Evolutionary conservation across 2,113 vertebrate genomes (phyloP).

Genomic region (Genyomyrus donnyi): DNA sequence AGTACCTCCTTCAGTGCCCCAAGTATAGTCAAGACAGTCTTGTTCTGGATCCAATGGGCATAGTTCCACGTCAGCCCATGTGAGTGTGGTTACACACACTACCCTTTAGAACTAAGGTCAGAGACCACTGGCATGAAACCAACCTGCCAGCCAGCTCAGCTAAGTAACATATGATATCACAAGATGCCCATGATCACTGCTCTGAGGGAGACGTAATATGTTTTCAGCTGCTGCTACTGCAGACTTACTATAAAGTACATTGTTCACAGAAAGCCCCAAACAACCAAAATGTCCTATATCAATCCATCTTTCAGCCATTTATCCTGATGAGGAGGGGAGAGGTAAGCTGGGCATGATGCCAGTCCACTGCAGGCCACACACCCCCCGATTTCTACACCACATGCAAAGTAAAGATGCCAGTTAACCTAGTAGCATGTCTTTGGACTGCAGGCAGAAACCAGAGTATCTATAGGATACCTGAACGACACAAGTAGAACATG

Average conservation of each 20-base stretch:
- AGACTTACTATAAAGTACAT: not conserved
- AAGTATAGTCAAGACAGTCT: not conserved
- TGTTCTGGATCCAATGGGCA: not conserved
- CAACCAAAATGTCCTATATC: not conserved
- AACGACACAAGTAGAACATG: not conserved
- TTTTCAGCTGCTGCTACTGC: not conserved
- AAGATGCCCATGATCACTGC: not conserved
- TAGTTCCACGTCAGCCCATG: not conserved
- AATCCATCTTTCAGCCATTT: not conserved
- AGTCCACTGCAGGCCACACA: not conserved
- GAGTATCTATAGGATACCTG: not conserved
- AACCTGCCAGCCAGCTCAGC: not conserved
- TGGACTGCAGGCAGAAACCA: not conserved
- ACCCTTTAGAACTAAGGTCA: not conserved
- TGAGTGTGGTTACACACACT: not conserved
- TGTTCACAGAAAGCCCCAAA: not conserved
- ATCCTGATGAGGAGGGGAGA: not conserved
- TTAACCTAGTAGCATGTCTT: not conserved
- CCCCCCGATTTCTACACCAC: not conserved
- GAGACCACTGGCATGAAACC: not conserved
- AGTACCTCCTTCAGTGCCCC: not conserved
- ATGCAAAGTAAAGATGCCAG: not conserved
- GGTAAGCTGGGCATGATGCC: not conserved
- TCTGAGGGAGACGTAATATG: not conserved
- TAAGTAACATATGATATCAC: not conserved